Base-by-base conservation (phyloP, 2,797 vertebrate species). In the Nyctalus aviator region DNA sequence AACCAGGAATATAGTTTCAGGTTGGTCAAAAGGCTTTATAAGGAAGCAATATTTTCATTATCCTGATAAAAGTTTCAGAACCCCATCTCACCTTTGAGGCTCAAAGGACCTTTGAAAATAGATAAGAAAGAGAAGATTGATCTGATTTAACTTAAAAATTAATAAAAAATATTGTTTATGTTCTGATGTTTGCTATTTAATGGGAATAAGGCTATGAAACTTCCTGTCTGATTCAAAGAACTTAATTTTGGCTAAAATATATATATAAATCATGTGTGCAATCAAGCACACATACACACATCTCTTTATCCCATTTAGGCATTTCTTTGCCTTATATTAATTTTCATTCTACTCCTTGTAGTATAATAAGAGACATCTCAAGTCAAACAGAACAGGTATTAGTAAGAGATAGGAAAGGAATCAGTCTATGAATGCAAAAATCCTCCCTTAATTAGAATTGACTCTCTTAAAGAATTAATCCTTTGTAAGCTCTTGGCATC, bases 221-320 rank as follows among this genome's bases (percentile, higher is more conserved):
- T 21, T 57, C 9, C n/a, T 4, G 57, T 5, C 15, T 41, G 8
- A 27, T 78, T 78, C 23, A 53, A 92, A 90, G 41, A 64, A 53
- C 13, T 91, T 78, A 2, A 8, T 83, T 82, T 82, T 62, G 20
- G 76, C 35, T 92, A 85, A 92, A 92, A 85, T 41, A 23, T 35
- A 23, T 35, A 71, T 84, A 11, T 73, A 85, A 84, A 66, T 84
- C 23, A 25, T 18, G 13, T 17, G 64, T 59, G 25, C 12, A 59
- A 59, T 13, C 13, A 53, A 55, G 18, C 11, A 72, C 6, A 68
- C 0, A 57, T 2, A 50, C 4, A 37, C 4, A 71, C 4, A 71
- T 14, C 4, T 32, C 13, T 79, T 84, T 73, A 20, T 84, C 6
- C 68, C 55, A 72, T 62, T 84, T 89, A 23, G 27, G 6, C 30